Evolutionary conservation across 2,113 vertebrate genomes (phyloP), one percentile per base, ranked within the genome.

Genomic region (Danionella cerebrum): DNA sequence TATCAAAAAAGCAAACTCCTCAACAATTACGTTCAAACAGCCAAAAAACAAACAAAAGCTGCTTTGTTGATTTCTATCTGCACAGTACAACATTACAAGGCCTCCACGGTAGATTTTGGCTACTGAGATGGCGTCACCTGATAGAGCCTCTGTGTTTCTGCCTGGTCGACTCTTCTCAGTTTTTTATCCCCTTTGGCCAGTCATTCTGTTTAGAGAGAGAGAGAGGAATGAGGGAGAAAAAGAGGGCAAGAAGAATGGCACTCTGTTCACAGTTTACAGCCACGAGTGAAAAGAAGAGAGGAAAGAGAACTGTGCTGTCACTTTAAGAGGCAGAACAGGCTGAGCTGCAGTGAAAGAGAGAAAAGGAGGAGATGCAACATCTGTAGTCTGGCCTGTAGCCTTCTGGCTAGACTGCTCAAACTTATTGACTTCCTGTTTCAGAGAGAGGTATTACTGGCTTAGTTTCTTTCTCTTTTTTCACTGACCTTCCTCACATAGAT

Each of bases 401-500:
- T 89, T 79, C 82, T 84, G 84, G 86, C 87, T 86, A 89, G 83
- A 86, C 85, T 83, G 87, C 74, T 85, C 79, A 85, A 89, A 90
- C 86, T 89, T 89, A 78, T 87, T 64, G 59, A 63, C 41, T 63
- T 85, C 86, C 86, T 88, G 55, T 41, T 59, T 21, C 24, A 33
- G 27, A 41, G 67, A 72, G 58, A 84, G 82, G 84, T 74, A 78
- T 71, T 71, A 68, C 77, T 89, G 87, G 85, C 88, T 81, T 72
- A 48, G 75, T 76, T 89, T 89, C 88, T 88, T 84, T 87, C 84
- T 84, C 88, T 90, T 84, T 87, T 81, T 47, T 21, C 14, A 65
- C 75, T 89, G 89, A 91, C 89, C 87, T 91, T 91, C 88, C 88
- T 87, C 82, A 80, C 84, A 86, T 89, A 84, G 2, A 36, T 35